Conservation (phyloP, 2,888 invertebrate genomes). For the Tachina fera region DNA sequence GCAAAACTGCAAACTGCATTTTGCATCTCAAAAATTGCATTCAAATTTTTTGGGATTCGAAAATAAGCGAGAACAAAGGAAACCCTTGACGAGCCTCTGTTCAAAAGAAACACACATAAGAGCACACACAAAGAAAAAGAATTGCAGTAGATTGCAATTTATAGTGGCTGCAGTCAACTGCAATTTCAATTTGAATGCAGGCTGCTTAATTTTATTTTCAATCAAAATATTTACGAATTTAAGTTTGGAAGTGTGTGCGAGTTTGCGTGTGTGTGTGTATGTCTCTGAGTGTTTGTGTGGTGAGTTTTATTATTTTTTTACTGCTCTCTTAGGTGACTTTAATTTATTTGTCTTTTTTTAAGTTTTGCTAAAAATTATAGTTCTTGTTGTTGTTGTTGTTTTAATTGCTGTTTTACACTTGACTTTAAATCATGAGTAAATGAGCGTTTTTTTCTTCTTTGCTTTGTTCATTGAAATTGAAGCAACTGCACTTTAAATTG, state of each 20-base stretch:
- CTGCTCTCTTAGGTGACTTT: slow-evolving; percentile 30
- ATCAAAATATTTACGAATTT: slow-evolving; percentile 16
- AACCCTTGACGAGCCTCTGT: slow-evolving; percentile 64
- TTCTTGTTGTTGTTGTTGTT: slow-evolving; percentile 35
- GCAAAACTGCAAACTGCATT: slow-evolving; percentile 64
- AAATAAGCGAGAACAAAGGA: slow-evolving; percentile 56
- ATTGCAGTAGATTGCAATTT: slow-evolving; percentile 37
- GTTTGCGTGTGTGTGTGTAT: slow-evolving; percentile 1
- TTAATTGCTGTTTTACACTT: slow-evolving; percentile 72
- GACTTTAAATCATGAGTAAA: slow-evolving; percentile 69
- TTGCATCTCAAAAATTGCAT: slow-evolving; percentile 69
- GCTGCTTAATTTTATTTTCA: slow-evolving; percentile 26
- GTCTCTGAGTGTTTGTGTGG: slow-evolving; percentile 24
- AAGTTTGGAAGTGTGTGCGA: not conserved
- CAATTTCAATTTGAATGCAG: slow-evolving; percentile 50
- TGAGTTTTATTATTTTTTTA: not conserved
- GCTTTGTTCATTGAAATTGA: not conserved
- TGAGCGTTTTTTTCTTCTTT: not conserved
- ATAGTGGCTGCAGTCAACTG: slow-evolving; percentile 32
- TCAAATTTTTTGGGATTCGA: slow-evolving; percentile 17
- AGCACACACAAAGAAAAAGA: not conserved
- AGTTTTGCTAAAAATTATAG: not conserved
- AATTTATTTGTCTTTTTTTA: not conserved
- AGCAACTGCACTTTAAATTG: slow-evolving; percentile 1
- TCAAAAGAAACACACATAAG: slow-evolving; percentile 33